Evolutionary conservation across 2,888 invertebrate species (phyloP).

Genomic region (Stomorhina lunata): DNA sequence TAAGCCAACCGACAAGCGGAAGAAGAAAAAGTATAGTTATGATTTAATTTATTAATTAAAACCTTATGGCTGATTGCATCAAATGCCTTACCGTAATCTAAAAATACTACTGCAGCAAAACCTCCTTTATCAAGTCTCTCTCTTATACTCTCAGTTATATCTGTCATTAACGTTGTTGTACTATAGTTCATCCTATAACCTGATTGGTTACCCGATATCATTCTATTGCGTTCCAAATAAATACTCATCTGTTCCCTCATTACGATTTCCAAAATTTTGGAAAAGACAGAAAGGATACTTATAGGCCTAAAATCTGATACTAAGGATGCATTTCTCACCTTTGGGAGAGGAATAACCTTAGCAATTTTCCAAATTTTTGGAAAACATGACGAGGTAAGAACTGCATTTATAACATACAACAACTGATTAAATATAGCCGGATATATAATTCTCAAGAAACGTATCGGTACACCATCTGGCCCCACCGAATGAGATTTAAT

Average conservation of each 20-base stretch:
- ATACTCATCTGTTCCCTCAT: background rate
- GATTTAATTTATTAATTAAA: too few species aligned
- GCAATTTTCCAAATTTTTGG: background rate
- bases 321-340: background rate
- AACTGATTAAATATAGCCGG: background rate
- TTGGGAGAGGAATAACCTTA: background rate
- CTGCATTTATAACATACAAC: background rate
- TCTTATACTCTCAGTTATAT: slow-evolving; percentile 7
- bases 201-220: background rate
- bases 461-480: background rate
- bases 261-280: background rate
- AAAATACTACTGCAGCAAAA: too few species aligned
- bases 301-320: background rate
- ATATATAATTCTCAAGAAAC: background rate
- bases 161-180: background rate
- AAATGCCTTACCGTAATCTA: too few species aligned
- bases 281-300: background rate
- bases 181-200: background rate
- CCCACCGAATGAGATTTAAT: background rate
- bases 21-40: too few species aligned
- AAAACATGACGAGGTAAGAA: background rate
- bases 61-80: too few species aligned
- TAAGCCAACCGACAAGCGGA: too few species aligned
- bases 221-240: background rate
- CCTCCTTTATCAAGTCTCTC: too few species aligned